Evolutionary conservation across 2,797 vertebrate species (phyloP).

Genomic region (Leuciscus waleckii): DNA sequence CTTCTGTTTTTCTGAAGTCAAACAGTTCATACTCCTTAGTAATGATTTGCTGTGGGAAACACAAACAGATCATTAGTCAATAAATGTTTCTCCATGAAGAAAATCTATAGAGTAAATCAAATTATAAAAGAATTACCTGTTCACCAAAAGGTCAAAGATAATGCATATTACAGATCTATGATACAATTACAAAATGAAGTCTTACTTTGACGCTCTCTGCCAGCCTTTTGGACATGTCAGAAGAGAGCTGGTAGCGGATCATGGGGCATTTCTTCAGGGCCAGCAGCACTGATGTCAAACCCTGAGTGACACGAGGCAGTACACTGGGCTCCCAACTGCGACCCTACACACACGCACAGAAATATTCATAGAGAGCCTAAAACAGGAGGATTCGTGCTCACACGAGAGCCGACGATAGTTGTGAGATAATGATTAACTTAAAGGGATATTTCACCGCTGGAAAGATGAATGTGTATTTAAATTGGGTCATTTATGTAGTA

Average conservation of each 20-base stretch:
- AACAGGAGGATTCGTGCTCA: not conserved
- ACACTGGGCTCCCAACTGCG: conserved; percentile 89
- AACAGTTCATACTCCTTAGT: conserved; percentile 97
- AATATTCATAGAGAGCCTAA: not conserved
- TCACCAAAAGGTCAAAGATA: not conserved
- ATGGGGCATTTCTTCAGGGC: conserved; percentile 97
- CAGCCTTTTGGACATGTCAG: conserved; percentile 88
- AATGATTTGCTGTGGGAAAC: conserved; percentile 89
- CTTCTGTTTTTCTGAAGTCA: conserved; percentile 95
- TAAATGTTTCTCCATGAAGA: not conserved
- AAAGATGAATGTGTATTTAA: too few species aligned
- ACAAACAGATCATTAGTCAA: not conserved
- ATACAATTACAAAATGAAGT: not conserved
- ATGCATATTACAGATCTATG: not conserved
- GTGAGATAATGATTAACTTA: not conserved
- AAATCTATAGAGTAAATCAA: not conserved
- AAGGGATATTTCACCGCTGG: too few species aligned
- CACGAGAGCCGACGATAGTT: not conserved
- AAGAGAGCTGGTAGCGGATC: conserved; percentile 96
- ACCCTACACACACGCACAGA: conserved; percentile 75
- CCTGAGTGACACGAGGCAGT: conserved; percentile 88
- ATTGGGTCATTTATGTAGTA: too few species aligned
- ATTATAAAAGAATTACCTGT: not conserved
- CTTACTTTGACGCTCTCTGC: conserved; percentile 92
- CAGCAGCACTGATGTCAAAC: conserved; percentile 92